Percentiles rank a stretch among this genome's conserved stretches.
These are phyloP conservation scores for Erythrolamprus reginae DNA, from an alignment of 2,113 vertebrate species.

Conservation along the genomic window DNA sequence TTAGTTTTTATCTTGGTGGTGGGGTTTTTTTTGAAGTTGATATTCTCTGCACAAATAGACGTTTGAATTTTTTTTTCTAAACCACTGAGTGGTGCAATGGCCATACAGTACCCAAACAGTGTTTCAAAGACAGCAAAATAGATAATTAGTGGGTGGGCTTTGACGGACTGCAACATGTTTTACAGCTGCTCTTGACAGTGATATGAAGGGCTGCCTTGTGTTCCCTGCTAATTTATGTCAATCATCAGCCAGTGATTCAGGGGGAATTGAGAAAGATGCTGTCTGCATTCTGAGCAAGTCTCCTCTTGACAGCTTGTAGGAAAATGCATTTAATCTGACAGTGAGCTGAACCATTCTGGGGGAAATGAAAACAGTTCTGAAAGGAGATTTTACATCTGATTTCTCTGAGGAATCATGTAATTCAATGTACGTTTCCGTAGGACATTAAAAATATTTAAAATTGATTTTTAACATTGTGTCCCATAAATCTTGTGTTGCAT, in stretches of 20 bases:
- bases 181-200: slow-evolving; percentile 3
- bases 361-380: not conserved
- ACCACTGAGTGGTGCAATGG: not conserved
- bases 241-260: slow-evolving; percentile 1
- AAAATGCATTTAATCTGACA: not conserved
- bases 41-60: not conserved
- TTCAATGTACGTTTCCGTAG: not conserved
- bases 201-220: not conserved
- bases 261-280: not conserved
- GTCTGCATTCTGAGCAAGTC: not conserved
- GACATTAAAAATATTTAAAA: not conserved
- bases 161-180: not conserved
- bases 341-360: not conserved
- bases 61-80: not conserved
- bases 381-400: no score
- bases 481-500: not conserved
- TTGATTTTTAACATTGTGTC: not conserved
- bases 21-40: not conserved
- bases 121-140: slow-evolving; percentile 7
- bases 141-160: not conserved
- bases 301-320: not conserved
- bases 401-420: not conserved
- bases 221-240: slow-evolving; percentile 17
- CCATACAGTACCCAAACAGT: not conserved
- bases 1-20: not conserved